These are phyloP conservation scores for Eupithecia pulchellata DNA, from an alignment of 2,888 invertebrate genomes.

Conservation along the genomic window DNA sequence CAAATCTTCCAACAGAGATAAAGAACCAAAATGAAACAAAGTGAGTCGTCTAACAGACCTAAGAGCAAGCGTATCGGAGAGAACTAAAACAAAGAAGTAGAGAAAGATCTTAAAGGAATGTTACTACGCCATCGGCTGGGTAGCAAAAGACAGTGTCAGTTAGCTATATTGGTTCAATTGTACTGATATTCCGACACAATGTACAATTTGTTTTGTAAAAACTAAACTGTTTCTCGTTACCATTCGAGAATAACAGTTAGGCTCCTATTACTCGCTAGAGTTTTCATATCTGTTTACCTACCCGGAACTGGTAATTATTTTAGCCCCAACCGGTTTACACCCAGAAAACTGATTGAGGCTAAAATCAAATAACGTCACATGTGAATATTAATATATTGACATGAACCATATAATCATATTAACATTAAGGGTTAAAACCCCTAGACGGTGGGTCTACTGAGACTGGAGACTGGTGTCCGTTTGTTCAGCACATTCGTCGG, in stretches of 20 bases:
- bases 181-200: too few relatives aligned
- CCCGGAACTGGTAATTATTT: background rate
- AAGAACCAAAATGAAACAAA: background rate
- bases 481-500: slow-evolving; percentile 48
- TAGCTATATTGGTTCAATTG: too few relatives aligned
- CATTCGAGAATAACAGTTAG: background rate
- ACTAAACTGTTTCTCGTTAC: background rate
- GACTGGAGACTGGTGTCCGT: slow-evolving; percentile 9
- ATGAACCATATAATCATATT: too few relatives aligned
- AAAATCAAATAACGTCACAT: too few relatives aligned
- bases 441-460: background rate
- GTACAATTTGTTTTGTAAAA: too few relatives aligned
- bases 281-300: background rate
- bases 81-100: background rate
- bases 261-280: background rate
- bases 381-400: too few relatives aligned
- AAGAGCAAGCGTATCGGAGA: background rate
- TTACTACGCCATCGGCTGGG: background rate
- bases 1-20: background rate
- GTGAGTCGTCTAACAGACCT: background rate
- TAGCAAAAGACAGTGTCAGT: background rate
- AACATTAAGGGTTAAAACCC: background rate
- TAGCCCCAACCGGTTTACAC: too few relatives aligned
- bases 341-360: too few relatives aligned
- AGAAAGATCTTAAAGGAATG: background rate